Evolutionary conservation across 2,888 invertebrate genomes (phyloP).

Genomic region (Ariolimax columbianus): DNA sequence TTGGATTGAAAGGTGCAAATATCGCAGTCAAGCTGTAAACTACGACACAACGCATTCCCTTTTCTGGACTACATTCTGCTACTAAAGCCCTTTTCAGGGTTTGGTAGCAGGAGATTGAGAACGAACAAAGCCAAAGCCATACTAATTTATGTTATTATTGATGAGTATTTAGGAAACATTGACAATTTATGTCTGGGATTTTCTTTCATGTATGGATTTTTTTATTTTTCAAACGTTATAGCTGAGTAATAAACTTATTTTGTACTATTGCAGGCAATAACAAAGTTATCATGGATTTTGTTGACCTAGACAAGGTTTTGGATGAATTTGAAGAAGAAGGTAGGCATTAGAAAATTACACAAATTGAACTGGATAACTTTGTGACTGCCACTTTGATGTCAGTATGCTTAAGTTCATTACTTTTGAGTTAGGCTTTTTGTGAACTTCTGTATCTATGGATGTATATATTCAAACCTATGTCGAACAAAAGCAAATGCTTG

Average conservation of each 20-base stretch:
- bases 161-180: too few species aligned
- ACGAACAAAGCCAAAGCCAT: too few species aligned
- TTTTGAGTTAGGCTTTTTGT: background rate
- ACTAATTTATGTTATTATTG: too few species aligned
- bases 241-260: background rate
- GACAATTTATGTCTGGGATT: too few species aligned
- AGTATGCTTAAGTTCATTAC: background rate
- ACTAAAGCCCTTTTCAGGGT: too few species aligned
- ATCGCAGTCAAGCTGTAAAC: too few species aligned
- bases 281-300: slow-evolving; percentile 76
- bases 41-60: too few species aligned
- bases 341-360: slow-evolving; percentile 56
- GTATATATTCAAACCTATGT: too few species aligned
- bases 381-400: background rate
- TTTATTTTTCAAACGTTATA: background rate
- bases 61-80: too few species aligned
- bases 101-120: too few species aligned
- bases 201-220: background rate
- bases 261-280: background rate
- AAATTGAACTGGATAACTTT: background rate
- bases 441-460: background rate
- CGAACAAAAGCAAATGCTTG: too few species aligned
- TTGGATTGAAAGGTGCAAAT: too few species aligned
- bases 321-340: slow-evolving; percentile 90
- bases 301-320: slow-evolving; percentile 90